Base-by-base conservation (phyloP, 2,113 vertebrate species). In the Blennius ocellaris region DNA sequence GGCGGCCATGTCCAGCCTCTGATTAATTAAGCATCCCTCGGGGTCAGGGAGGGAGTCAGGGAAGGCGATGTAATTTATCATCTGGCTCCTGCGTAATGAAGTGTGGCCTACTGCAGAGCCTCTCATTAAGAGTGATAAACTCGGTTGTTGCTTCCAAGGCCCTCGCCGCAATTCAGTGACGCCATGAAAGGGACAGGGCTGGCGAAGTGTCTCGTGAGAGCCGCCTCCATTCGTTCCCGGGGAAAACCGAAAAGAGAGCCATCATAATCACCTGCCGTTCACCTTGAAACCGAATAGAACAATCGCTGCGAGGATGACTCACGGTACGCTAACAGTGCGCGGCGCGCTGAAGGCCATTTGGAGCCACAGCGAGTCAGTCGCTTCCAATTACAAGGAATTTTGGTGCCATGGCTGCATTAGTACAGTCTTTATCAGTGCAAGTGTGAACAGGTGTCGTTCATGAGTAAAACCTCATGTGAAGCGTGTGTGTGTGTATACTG, bases 71-170 rank as follows among this genome's bases (percentile, higher is more conserved):
- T 78, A 71, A 91, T 93, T 89, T 76, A 85, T 92, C 89, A 90
- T 84, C 76, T 73, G 80, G 83, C 85, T 56, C 62, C 66, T 61
- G 85, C 37, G 77, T 88, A 91, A 89, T 90, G 86, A 84, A 92
- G 87, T 85, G 84, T 86, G 87, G 84, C 83, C 84, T 54, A 50
- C 87, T 72, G 81, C 81, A 72, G 67, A 81, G 79, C 64, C 84
- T 82, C 89, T 92, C 87, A 91, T 93, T 92, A 90, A 61, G 79
- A 90, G 84, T 84, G 90, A 93, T 93, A 88, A 90, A 92, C 88
- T 85, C 76, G 60, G 72, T 51, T 11, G 60, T 41, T 54, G 72
- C 61, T 21, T 74, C 47, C 81, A 76, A 85, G 78, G 80, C 75
- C 83, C 21, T 82, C 75, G 65, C 49, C 30, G 9, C 76, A 52